Conservation (phyloP, 1,140 invertebrate species). For the Drosophila varians region DNA sequence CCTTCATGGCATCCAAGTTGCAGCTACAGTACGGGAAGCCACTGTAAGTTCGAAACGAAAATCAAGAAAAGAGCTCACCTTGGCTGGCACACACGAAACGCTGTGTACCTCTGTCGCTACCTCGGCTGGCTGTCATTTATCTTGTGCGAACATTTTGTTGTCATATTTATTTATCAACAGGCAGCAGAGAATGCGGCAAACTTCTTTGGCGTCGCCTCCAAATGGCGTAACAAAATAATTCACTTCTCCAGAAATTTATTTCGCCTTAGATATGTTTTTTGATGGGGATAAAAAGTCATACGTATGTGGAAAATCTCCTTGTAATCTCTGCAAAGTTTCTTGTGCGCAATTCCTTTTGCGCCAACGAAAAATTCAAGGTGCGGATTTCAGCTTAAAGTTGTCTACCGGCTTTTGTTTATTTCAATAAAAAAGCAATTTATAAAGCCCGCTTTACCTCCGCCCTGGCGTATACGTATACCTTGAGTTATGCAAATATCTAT, state of each 20-base stretch:
- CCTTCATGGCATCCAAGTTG: neutral
- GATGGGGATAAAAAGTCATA: neutral
- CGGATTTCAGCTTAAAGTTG: conserved; percentile 24
- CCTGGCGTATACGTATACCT: conserved; percentile 20
- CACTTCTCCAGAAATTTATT: conserved; percentile 35
- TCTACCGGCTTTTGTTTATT: conserved; percentile 40
- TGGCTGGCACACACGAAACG: neutral
- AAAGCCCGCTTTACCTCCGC: conserved; percentile 14
- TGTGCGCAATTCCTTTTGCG: neutral
- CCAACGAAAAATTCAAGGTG: conserved; percentile 22
- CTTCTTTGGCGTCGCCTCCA: conserved; percentile 67
- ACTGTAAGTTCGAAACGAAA: neutral
- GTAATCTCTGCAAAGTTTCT: conserved; percentile 25
- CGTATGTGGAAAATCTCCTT: conserved; percentile 14
- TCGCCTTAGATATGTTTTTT: conserved; percentile 30
- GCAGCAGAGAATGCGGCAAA: conserved; percentile 55
- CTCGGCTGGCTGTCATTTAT: conserved; percentile 33
- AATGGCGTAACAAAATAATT: conserved; percentile 41
- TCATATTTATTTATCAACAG: conserved; percentile 71
- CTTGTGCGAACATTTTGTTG: conserved; percentile 41
- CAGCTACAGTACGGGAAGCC: neutral
- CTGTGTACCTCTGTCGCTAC: conserved; percentile 7
- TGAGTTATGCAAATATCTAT: conserved; percentile 51
- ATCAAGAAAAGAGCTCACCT: neutral
- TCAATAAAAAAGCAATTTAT: conserved; percentile 53